These are phyloP conservation scores for Erythrocercus mccallii DNA, from an alignment of 2,113 vertebrate species.

Conservation along the genomic window DNA sequence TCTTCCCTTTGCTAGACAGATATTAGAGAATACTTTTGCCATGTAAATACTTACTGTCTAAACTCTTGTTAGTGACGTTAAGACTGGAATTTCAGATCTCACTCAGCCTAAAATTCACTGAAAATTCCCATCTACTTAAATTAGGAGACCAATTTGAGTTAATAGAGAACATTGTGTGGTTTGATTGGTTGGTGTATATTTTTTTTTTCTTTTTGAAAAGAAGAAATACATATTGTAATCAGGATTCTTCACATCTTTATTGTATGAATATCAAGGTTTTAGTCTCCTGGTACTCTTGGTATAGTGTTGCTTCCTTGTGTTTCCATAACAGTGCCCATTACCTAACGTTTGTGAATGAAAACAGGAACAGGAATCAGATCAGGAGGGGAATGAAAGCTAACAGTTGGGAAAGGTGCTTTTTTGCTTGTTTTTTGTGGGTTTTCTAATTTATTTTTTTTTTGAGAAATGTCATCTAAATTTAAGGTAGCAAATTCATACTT, in stretches of 20 bases:
- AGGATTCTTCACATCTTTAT: neutral
- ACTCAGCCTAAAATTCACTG: neutral
- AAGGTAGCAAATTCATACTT: neutral
- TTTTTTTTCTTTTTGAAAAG: neutral
- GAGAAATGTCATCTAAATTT: neutral
- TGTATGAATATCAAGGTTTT: neutral
- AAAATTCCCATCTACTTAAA: neutral
- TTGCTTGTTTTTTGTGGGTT: neutral
- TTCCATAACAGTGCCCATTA: neutral
- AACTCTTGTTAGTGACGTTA: neutral
- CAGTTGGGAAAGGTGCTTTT: neutral
- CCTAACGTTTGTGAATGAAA: neutral
- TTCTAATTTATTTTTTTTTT: neutral
- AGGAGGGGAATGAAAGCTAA: neutral
- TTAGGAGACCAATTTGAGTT: neutral
- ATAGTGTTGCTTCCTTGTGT: neutral
- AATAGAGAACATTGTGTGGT: rapidly evolving
- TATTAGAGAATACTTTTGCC: neutral
- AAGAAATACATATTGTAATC: neutral
- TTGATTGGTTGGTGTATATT: too few relatives aligned
- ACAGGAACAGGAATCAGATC: neutral
- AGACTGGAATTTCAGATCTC: neutral
- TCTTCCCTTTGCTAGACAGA: neutral
- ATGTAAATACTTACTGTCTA: neutral
- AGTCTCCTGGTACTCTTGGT: neutral